Base-by-base conservation (phyloP, 1,140 invertebrate species). In the Anadara kagoshimensis region DNA sequence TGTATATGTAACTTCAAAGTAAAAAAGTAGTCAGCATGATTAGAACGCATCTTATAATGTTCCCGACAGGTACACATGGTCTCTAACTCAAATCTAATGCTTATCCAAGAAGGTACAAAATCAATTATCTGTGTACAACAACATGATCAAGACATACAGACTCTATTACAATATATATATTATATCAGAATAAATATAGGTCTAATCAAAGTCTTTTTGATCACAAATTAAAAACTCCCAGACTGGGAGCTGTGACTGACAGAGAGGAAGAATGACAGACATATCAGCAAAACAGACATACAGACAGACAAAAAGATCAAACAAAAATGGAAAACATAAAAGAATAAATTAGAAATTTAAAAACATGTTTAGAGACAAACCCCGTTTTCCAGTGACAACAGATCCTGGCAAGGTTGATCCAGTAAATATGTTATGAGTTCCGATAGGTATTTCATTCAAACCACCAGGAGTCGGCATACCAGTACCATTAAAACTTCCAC, bases 371-470 rank as follows among this genome's bases (percentile, higher is more conserved):
- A 20, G 4, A n/a, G 20, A 51, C 70, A 67, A 26, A 78, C 76
- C 36, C 26, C 71, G 61, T 62, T 63, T 68, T 29, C 76, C 71
- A 54, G 45, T 59, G 12, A 64, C 67, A 49, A 65, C 56, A 29
- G 29, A 26, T 5, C 69, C 75, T 24, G 71, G 77, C 43, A 66
- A 75, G 24, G 61, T 65, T 24, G 76, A 75, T 14, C 79, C 81
- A 16, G 73, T 73, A 53, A 78, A 69, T 16, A 81, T 62, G 8
- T 20, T 45, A 59, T 83, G 81, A 16, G 81, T 81, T 29, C 81
- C 81, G 11, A 83, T 44, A 16, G 81, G 81, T 11, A 83, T 45
- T 24, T 81, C 73, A 56, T 81, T 62, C 11, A 79, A 74, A 11
- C 57, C 72, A 3, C 36, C 64, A 20, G 78, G 78, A 24, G 78